These are phyloP conservation scores for Bambusicola thoracicus DNA, from an alignment of 2,113 vertebrate species.

Conservation along the genomic window DNA sequence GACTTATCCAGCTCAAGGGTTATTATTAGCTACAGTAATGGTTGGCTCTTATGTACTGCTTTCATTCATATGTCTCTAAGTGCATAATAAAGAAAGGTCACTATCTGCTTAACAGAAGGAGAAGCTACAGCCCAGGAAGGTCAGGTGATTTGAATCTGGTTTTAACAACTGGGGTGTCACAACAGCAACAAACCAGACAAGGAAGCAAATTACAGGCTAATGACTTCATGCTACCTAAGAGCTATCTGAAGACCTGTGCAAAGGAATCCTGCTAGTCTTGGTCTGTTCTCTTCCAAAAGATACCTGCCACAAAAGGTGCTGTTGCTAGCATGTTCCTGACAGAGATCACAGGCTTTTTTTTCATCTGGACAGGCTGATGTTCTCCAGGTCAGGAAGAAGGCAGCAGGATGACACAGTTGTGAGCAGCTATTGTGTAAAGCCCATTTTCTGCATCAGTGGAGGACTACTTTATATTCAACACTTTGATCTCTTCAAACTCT, in stretches of 20 bases:
- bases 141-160: neutral
- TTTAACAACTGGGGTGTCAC: neutral
- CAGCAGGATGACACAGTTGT: neutral
- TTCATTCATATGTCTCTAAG: neutral
- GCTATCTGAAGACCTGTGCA: neutral
- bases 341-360: neutral
- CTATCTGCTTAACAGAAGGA: conserved; percentile 15
- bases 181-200: neutral
- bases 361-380: neutral
- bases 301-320: neutral
- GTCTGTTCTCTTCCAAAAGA: neutral
- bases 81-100: conserved; percentile 18
- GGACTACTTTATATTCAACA: neutral
- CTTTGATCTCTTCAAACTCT: neutral
- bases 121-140: neutral
- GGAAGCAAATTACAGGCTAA: neutral
- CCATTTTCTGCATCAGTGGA: neutral
- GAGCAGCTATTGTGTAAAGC: neutral
- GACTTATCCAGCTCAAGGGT: conserved; percentile 36
- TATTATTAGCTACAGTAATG: conserved; percentile 40
- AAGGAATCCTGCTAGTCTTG: neutral
- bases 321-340: neutral
- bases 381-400: neutral
- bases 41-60: neutral
- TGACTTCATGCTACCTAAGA: neutral